A percentile compares a stretch with the other conserved stretches of the same genome.
These are phyloP conservation scores for Bombycilla garrulus DNA, from an alignment of 2,113 vertebrate genomes.

Conservation along the genomic window DNA sequence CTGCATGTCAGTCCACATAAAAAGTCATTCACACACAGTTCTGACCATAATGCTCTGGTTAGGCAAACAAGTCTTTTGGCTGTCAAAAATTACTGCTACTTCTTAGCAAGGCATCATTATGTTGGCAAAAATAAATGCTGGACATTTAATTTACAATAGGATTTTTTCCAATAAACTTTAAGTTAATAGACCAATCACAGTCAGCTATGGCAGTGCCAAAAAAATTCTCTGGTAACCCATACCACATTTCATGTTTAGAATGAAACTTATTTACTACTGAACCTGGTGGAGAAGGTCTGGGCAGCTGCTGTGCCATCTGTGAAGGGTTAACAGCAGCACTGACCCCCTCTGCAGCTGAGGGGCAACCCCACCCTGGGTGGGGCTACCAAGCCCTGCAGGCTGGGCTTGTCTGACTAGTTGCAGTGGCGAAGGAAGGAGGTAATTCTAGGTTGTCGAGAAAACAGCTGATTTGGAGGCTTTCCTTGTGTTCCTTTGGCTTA, in stretches of 20 bases:
- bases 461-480: not conserved
- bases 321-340: not conserved
- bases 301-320: rapidly evolving
- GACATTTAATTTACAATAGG: not conserved
- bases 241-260: not conserved
- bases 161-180: not conserved
- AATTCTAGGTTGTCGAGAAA: rapidly evolving
- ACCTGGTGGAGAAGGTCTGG: not conserved
- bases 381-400: not conserved
- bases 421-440: not conserved
- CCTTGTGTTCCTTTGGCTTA: not conserved
- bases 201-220: not conserved
- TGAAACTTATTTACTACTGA: not conserved
- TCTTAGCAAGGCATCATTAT: not conserved
- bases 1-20: not conserved
- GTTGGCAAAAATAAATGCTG: not conserved
- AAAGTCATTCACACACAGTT: not conserved
- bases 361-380: not conserved
- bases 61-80: not conserved
- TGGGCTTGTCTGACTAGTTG: not conserved
- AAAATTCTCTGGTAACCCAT: not conserved
- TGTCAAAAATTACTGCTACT: not conserved
- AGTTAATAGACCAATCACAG: not conserved
- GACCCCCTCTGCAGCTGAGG: not conserved
- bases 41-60: not conserved